Base-by-base conservation (phyloP, 2,797 vertebrate species). In the Epinephelus awoara region DNA sequence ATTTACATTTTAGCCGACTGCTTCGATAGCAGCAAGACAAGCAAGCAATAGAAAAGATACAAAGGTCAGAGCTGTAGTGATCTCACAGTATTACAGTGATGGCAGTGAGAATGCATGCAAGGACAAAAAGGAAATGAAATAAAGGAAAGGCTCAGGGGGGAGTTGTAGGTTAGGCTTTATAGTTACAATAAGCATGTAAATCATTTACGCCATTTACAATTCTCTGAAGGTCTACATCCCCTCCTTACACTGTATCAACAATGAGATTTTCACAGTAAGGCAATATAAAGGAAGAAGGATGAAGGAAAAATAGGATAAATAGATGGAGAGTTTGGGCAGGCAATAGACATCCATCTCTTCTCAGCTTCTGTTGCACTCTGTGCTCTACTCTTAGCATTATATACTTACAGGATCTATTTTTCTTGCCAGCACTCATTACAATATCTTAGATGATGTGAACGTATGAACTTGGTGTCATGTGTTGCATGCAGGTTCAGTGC, bases 51-150 rank as follows among this genome's bases (percentile, higher is more conserved):
- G 68, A 56, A 62, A 54, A 47, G 25, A 74, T 61, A 59, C 65
- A 91, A 89, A 91, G 90, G 85, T 91, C 81, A 85, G 79, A 80
- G 72, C 80, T 76, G 75, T 58, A 67, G 76, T 46, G 52, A 51
- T 75, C 72, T 77, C 14, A 9, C 19, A 38, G 64, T 34, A 11
- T 72, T 61, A 56, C 25, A 63, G 63, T 4, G 50, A 67, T 72
- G 57, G 54, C 64, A 55, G 66, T 14, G 64, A 64, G n/a, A 61
- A 61, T 42, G 19, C 38, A 50, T 49, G 50, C 17, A 74, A 67
- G 38, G 7, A 17, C 42, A 79, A 57, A 42, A 56, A 23, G 56
- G 5, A 59, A 46, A 56, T 50, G 25, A 2, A 70, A 47, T 6
- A 56, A 47, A 73, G 19, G 46, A 66, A 57, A 84, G 51, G 23